Conservation (phyloP, 2,888 invertebrate species). For the Macrophya alboannulata region DNA sequence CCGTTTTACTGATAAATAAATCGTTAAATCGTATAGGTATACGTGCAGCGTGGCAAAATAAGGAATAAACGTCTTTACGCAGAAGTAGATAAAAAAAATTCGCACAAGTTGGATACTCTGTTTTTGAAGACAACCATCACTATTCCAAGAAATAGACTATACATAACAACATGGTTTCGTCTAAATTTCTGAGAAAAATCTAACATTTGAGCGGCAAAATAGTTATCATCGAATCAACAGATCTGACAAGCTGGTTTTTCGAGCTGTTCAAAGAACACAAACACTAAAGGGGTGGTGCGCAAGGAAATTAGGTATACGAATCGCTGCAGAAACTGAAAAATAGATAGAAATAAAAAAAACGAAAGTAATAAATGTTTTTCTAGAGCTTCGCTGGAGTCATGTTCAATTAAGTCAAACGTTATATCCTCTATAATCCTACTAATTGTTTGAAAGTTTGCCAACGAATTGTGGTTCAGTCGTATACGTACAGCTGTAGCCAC, state of each 20-base stretch:
- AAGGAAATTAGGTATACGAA: not conserved
- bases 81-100: conserved; percentile 30
- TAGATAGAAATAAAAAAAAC: not conserved
- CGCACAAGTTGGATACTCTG: not conserved
- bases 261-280: not conserved
- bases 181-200: not conserved
- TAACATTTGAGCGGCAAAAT: not conserved
- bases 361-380: not conserved
- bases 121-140: conserved; percentile 16
- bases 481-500: conserved; percentile 2
- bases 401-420: not conserved
- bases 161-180: conserved; percentile 34
- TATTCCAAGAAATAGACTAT: conserved; percentile 42
- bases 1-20: not conserved
- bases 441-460: conserved; percentile 60
- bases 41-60: not conserved
- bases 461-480: conserved; percentile 48
- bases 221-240: conserved; percentile 28
- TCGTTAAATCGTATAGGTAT: not conserved
- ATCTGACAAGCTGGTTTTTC: conserved; percentile 2
- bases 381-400: not conserved
- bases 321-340: not conserved
- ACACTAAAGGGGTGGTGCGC: not conserved
- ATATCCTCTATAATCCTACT: conserved; percentile 55
- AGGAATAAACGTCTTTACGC: conserved; percentile 24